Evolutionary conservation across 2,888 invertebrate genomes (phyloP).

Genomic region (Clusia tigrina): DNA sequence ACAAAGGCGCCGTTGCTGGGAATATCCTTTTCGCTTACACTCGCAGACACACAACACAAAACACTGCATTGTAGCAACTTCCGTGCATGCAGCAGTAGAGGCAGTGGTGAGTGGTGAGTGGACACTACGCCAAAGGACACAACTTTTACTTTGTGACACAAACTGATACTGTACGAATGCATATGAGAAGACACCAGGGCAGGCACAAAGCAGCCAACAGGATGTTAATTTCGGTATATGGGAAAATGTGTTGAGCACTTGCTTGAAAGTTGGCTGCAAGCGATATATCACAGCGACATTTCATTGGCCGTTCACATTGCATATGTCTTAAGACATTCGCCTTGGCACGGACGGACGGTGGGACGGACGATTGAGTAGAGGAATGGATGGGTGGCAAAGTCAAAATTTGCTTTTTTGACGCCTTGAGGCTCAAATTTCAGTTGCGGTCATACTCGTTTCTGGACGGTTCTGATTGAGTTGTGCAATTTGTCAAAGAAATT

Average conservation of each 20-base stretch:
- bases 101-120: neutral
- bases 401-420: conserved; percentile 1
- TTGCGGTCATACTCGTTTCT: conserved; percentile 42
- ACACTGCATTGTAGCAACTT: conserved; percentile 3
- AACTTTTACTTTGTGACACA: conserved; percentile 35
- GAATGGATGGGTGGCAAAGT: neutral
- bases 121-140: conserved; percentile 35
- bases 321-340: conserved; percentile 8
- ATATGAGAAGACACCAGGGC: neutral
- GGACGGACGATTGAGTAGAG: neutral
- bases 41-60: too few relatives aligned
- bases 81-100: neutral
- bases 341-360: neutral
- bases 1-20: neutral
- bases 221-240: conserved; percentile 7
- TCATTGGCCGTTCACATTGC: neutral
- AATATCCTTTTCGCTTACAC: neutral
- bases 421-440: conserved; percentile 35
- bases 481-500: conserved; percentile 38
- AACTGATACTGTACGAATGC: conserved; percentile 6
- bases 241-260: neutral
- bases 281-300: neutral
- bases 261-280: neutral
- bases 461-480: conserved; percentile 23
- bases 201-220: conserved; percentile 1